Evolutionary conservation across 2,113 vertebrate species (phyloP).

Genomic region (Uria aalge): DNA sequence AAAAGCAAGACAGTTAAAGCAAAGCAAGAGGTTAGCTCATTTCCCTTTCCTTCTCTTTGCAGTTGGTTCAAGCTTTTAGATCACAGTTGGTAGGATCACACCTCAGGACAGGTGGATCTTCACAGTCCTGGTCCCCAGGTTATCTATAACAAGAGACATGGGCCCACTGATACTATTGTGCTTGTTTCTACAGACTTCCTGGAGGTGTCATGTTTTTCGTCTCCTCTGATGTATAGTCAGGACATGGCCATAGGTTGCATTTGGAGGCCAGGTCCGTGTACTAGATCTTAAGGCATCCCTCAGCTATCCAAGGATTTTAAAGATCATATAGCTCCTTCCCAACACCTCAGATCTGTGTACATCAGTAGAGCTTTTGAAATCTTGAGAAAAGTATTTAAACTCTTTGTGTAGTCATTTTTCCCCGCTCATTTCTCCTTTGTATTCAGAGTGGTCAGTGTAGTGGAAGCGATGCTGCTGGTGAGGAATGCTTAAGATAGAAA

Average conservation of each 20-base stretch:
- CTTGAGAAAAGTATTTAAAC: background rate
- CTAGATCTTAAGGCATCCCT: background rate
- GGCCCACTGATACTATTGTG: background rate
- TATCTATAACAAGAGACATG: background rate
- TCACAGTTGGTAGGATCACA: background rate
- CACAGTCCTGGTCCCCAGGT: background rate
- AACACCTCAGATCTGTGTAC: background rate
- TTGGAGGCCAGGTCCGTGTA: background rate
- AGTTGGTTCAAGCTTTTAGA: background rate
- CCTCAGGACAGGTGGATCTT: background rate
- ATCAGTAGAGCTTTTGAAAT: background rate
- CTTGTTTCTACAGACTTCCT: background rate
- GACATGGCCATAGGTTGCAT: background rate
- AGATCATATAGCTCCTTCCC: background rate
- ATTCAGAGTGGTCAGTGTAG: background rate
- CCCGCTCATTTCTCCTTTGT: background rate
- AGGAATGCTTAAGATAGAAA: background rate
- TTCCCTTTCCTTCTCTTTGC: background rate
- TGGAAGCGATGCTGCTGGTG: background rate
- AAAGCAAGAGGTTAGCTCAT: background rate
- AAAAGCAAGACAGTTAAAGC: background rate
- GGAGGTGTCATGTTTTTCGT: background rate
- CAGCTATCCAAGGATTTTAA: background rate
- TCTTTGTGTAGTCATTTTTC: background rate
- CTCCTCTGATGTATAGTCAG: background rate